Evolutionary conservation across 2,797 vertebrate genomes (phyloP).

Genomic region (Cirrhinus molitorella): DNA sequence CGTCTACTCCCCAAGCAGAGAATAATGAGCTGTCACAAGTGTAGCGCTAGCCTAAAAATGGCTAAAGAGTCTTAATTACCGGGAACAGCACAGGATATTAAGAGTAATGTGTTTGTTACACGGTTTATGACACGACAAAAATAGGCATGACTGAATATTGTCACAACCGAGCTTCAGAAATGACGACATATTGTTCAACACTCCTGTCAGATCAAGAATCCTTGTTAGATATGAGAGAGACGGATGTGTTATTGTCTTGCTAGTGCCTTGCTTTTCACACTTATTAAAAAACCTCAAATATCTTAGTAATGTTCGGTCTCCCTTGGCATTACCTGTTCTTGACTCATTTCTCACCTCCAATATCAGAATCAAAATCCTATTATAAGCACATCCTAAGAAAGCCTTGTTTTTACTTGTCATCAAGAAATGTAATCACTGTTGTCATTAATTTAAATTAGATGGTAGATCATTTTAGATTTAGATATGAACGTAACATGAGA

Average conservation of each 20-base stretch:
- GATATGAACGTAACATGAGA: not conserved
- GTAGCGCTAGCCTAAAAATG: constrained; percentile 27
- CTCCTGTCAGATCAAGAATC: constrained; percentile 1
- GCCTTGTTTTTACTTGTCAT: not conserved
- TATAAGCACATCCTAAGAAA: not conserved
- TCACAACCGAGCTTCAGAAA: constrained; percentile 4
- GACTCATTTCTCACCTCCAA: constrained; percentile 22
- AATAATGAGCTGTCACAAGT: constrained; percentile 48
- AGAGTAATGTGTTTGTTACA: constrained; percentile 28
- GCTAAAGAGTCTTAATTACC: constrained; percentile 45
- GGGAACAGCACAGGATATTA: constrained; percentile 15
- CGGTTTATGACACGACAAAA: constrained; percentile 6
- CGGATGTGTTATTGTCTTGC: not conserved
- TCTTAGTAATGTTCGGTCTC: not conserved
- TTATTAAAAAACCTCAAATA: constrained; percentile 33
- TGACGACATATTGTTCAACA: not conserved
- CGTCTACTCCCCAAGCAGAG: constrained; percentile 29
- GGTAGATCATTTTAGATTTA: not conserved
- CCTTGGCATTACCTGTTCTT: constrained; percentile 12
- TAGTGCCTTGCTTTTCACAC: constrained; percentile 9
- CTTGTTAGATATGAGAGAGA: not conserved
- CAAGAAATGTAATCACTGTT: not conserved
- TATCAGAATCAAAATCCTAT: constrained; percentile 10
- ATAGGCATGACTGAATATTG: not conserved
- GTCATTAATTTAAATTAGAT: not conserved